Conservation (phyloP, 2,888 invertebrate genomes). For the Apantesis nais region DNA sequence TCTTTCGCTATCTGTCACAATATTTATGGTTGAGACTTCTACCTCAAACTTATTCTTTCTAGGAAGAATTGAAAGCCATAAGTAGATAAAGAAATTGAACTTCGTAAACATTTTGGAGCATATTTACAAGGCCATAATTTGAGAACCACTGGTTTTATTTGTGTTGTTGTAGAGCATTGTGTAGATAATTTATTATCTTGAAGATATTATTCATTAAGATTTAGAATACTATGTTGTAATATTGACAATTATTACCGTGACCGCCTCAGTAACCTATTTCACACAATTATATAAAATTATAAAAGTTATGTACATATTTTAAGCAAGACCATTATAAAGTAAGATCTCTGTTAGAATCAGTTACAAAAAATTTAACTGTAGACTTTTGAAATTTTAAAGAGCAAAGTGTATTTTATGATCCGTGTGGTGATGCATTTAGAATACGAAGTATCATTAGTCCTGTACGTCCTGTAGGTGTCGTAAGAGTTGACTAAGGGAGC, state of each 20-base stretch:
- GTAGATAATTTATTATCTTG: neutral
- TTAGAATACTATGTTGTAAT: conserved; percentile 3
- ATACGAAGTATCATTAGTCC: no score
- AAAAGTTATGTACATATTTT: neutral
- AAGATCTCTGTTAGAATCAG: neutral
- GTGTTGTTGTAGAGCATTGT: neutral
- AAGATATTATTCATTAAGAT: conserved; percentile 3
- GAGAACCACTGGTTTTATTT: conserved; percentile 7
- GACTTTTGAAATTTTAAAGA: neutral
- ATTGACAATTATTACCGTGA: conserved; percentile 1
- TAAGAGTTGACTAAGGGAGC: no score
- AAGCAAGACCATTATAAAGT: neutral
- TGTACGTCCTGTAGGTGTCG: no score
- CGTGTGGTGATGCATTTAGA: no score
- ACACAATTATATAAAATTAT: conserved; percentile 10
- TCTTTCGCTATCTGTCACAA: no score
- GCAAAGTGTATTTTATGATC: neutral
- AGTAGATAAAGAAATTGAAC: neutral
- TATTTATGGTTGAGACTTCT: neutral
- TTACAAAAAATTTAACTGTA: neutral
- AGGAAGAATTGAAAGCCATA: neutral
- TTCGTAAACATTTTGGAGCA: neutral
- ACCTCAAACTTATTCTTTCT: neutral
- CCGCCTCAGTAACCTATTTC: conserved; percentile 9
- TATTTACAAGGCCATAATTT: neutral